Conservation (phyloP, 2,888 invertebrate genomes). For the Nomada flava region DNA sequence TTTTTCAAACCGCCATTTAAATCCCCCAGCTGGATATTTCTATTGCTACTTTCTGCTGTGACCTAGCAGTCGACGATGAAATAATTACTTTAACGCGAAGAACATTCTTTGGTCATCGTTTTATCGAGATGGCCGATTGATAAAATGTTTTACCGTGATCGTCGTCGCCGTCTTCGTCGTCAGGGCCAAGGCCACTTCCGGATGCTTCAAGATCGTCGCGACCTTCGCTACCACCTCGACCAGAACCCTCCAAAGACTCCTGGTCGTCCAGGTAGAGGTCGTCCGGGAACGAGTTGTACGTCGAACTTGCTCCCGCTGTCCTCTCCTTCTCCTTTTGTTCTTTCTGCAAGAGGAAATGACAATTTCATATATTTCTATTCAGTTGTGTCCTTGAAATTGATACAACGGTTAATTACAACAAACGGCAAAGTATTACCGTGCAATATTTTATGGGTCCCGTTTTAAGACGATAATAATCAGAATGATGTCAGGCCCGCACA, state of each 20-base stretch:
- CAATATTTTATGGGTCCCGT: too few relatives aligned
- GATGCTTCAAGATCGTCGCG: constrained; percentile 92
- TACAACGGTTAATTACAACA: too few relatives aligned
- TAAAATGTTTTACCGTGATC: constrained; percentile 73
- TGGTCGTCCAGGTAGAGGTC: constrained; percentile 91
- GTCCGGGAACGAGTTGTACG: constrained; percentile 85
- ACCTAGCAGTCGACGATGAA: too few relatives aligned
- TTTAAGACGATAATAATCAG: too few relatives aligned
- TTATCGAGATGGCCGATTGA: neutral
- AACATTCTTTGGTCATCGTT: neutral
- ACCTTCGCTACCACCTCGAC: constrained; percentile 88
- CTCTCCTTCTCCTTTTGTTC: constrained; percentile 78
- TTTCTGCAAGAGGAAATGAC: constrained; percentile 71
- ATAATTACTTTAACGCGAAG: too few relatives aligned
- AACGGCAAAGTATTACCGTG: too few relatives aligned
- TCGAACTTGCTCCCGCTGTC: constrained; percentile 79
- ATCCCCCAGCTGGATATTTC: too few relatives aligned
- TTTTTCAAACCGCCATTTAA: too few relatives aligned
- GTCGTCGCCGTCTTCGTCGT: constrained; percentile 90
- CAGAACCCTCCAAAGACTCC: constrained; percentile 90
- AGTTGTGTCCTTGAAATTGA: neutral
- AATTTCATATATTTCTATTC: neutral
- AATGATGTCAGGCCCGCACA: too few relatives aligned
- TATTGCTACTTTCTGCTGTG: too few relatives aligned
- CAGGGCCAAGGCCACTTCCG: constrained; percentile 93